Base-by-base conservation (phyloP, 1,140 invertebrate genomes). In the Tetramorium simillimum region DNA sequence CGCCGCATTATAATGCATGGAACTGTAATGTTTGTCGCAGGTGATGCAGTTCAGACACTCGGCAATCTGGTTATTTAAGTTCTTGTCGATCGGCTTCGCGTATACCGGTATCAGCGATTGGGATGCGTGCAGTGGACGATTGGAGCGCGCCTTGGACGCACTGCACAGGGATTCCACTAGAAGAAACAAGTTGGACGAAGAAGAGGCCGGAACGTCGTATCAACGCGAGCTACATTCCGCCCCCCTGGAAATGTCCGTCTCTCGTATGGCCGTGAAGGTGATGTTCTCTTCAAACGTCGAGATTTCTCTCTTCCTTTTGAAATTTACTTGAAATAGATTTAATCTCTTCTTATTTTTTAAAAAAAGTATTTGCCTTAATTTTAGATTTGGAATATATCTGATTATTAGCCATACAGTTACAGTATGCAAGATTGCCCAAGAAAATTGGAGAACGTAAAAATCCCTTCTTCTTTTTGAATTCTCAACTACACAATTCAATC, bases 61-160 rank as follows among this genome's bases (percentile, higher is more conserved):
- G 3, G 63, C 86, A 58, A 70, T 91, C 43, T 69, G 92, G 72
- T 86, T 92, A 53, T 78, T 92, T 73, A 87, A 90, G 75, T 86
- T 91, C 81, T 85, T 43, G 75, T 89, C 89, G 73, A 88, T 90
- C 77, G 82, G 67, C 87, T 76, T 87, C 24, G 73, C 72, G 43
- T 72, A 62, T 65, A 67, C 73, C 10, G 73, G 85, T 69, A 89
- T 89, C 56, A 91, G 69, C 16, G 91, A 90, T 72, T 92, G 92
- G 89, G 91, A 93, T 88, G 91, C 76, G 7, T 95, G 95, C 56
- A 92, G 93, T 28, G 94, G 92, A 78, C 91, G 94, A 85, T 81
- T 95, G 75, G 95, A 95, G 75, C 91, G 94, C 2, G 94, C 94
- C 4, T 87, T 95, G 56, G 95, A 95, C 73, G 90, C 94, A 4